These are phyloP conservation scores for Rhyacophila evoluta DNA, from an alignment of 2,888 invertebrate genomes.

Conservation along the genomic window DNA sequence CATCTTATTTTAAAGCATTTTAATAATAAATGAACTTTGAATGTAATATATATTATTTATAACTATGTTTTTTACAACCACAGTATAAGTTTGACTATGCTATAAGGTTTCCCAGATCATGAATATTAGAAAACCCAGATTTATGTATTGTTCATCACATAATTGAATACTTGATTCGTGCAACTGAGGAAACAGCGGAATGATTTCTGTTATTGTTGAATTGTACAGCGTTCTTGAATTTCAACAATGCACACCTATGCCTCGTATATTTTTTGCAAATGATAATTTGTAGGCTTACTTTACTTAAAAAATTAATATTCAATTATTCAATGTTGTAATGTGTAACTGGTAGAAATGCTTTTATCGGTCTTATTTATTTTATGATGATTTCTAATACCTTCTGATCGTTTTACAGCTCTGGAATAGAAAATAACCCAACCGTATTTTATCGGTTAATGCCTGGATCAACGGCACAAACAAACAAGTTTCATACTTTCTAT, in stretches of 20 bases:
- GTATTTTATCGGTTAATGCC: constrained; percentile 97
- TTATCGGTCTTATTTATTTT: neutral
- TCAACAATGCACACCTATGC: neutral
- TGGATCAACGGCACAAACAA: constrained; percentile 95
- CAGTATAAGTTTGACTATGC: too few species aligned
- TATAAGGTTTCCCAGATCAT: too few species aligned
- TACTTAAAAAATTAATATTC: neutral
- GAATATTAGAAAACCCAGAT: too few species aligned
- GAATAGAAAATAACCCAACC: constrained; percentile 95
- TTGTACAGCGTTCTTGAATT: neutral
- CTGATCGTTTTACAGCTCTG: constrained; percentile 76
- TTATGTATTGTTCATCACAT: too few species aligned
- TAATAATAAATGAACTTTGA: too few species aligned
- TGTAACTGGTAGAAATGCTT: constrained; percentile 50
- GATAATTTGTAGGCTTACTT: constrained; percentile 19
- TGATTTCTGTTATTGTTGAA: neutral
- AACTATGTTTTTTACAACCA: too few species aligned
- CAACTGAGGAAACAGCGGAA: too few species aligned
- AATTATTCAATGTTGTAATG: constrained; percentile 49
- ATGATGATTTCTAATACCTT: constrained; percentile 38
- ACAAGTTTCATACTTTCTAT: constrained; percentile 95
- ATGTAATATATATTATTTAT: too few species aligned
- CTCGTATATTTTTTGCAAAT: constrained; percentile 23
- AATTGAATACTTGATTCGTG: too few species aligned
- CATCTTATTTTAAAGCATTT: too few species aligned